phyloP scores from a whole-genome alignment of 2,888 invertebrate species.

The Eilema depressum region DNA sequence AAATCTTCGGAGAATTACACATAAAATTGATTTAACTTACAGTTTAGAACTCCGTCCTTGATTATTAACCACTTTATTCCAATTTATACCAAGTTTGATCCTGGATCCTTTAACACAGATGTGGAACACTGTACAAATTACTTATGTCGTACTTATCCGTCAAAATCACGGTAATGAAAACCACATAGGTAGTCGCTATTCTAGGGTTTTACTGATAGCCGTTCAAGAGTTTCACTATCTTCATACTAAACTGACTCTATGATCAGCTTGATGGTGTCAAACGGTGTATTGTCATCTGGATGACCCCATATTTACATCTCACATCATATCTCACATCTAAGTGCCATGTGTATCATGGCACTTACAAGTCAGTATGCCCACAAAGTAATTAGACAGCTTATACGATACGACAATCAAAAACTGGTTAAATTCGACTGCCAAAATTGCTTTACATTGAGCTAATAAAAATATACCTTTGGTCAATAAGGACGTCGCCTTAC shows the following conservation, averaged over 20 bases:
- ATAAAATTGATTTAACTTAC: background rate
- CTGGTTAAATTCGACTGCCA: background rate
- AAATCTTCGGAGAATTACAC: background rate
- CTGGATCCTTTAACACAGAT: no score
- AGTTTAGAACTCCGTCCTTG: no score
- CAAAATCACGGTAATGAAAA: no score
- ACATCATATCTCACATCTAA: no score
- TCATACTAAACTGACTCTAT: background rate
- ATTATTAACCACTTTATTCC: no score
- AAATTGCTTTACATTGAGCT: background rate
- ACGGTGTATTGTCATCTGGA: background rate
- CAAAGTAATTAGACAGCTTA: background rate
- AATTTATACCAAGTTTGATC: no score
- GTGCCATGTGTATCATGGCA: no score
- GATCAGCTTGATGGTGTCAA: background rate
- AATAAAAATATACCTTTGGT: slow-evolving; percentile 2
- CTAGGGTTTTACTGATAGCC: no score
- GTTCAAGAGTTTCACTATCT: background rate
- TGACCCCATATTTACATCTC: background rate
- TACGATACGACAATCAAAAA: background rate
- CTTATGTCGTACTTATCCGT: no score
- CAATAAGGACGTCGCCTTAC: slow-evolving; percentile 6
- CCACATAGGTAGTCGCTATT: no score
- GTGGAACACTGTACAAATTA: no score
- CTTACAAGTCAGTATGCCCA: no score